Evolutionary conservation across 2,113 vertebrate genomes (phyloP).

Genomic region (Calyptomena viridis): DNA sequence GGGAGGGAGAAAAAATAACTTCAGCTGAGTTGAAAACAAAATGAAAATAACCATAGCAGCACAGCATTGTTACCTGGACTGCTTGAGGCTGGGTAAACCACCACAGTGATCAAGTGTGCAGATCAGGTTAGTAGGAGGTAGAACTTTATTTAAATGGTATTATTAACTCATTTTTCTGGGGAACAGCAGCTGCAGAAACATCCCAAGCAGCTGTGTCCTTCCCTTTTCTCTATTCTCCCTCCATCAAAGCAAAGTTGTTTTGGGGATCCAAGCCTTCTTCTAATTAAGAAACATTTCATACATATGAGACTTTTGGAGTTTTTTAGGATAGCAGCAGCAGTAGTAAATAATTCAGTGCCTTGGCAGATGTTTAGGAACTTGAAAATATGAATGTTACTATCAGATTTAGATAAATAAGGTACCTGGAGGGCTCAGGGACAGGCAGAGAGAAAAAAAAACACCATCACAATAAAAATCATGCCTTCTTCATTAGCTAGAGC

Average conservation of each 20-base stretch:
- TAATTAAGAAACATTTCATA: neutral
- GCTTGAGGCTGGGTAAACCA: neutral
- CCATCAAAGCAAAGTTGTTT: neutral
- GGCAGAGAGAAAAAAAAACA: neutral
- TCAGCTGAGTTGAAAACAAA: neutral
- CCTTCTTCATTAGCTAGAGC: neutral
- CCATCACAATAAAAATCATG: neutral
- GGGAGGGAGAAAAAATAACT: neutral
- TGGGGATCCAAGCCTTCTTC: neutral
- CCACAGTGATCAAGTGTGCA: neutral
- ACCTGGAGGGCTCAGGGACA: neutral
- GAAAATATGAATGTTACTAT: neutral
- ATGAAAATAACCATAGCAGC: neutral
- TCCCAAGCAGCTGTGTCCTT: neutral
- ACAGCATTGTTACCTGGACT: neutral
- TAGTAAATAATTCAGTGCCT: neutral
- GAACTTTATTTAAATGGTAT: neutral
- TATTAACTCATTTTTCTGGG: neutral
- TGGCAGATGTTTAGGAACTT: neutral
- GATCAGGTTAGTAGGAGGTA: neutral
- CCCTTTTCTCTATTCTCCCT: neutral
- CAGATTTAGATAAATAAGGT: neutral
- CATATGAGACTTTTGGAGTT: neutral
- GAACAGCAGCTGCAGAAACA: neutral
- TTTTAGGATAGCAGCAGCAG: neutral